phyloP scores from a whole-genome alignment of 2,113 vertebrate species.

The Tylochromis polylepis region DNA sequence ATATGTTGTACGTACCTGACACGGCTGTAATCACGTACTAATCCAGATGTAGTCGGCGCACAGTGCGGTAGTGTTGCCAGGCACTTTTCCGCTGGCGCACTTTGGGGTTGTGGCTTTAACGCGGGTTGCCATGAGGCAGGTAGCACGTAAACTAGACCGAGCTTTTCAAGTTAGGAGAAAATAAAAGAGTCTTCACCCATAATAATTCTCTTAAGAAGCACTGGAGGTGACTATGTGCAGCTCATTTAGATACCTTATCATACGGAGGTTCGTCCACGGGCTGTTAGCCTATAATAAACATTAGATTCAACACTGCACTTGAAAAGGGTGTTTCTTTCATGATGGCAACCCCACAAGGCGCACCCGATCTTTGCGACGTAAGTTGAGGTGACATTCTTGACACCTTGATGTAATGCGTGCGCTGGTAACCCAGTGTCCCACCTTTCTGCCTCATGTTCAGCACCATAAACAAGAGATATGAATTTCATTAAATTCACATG shows the following conservation, averaged over 20 bases:
- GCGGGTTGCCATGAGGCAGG: conserved; percentile 56
- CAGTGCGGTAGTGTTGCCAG: conserved; percentile 55
- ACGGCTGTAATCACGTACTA: background rate
- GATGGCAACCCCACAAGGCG: conserved; percentile 46
- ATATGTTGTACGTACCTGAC: conserved; percentile 28
- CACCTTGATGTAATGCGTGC: conserved; percentile 11
- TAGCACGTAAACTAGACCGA: conserved; percentile 9
- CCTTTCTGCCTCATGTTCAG: background rate
- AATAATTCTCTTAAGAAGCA: accelerated
- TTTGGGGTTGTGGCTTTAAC: conserved; percentile 55
- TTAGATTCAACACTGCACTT: background rate
- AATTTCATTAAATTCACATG: background rate
- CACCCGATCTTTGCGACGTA: conserved; percentile 9
- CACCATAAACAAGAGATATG: background rate
- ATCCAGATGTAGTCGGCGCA: conserved; percentile 5
- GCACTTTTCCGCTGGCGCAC: conserved; percentile 57
- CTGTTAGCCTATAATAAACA: background rate
- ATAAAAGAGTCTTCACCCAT: accelerated
- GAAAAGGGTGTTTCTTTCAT: conserved; percentile 21
- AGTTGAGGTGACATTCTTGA: conserved; percentile 18
- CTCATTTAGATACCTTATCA: background rate
- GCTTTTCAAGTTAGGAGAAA: background rate
- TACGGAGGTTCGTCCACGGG: background rate
- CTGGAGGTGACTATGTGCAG: accelerated
- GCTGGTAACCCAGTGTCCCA: background rate